These are phyloP conservation scores for Icerya purchasi DNA, from an alignment of 2,888 invertebrate genomes.

Conservation along the genomic window DNA sequence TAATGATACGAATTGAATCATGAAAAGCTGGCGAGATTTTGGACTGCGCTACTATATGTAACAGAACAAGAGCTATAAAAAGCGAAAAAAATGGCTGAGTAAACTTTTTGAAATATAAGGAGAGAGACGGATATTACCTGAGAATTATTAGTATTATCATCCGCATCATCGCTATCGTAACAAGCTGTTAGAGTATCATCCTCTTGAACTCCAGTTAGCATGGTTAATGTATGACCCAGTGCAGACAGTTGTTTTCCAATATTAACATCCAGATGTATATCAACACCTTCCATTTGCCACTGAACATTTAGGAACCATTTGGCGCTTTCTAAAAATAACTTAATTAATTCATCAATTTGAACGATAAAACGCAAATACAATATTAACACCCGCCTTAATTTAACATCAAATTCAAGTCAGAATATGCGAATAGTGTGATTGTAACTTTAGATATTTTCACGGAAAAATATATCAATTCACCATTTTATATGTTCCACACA, in stretches of 20 bases:
- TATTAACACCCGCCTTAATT: neutral
- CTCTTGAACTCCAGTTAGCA: constrained; percentile 74
- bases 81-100: too few relatives aligned
- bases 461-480: too few relatives aligned
- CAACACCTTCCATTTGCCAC: constrained; percentile 99
- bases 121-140: too few relatives aligned
- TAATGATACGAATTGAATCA: too few relatives aligned
- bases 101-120: too few relatives aligned
- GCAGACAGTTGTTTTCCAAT: constrained; percentile 90
- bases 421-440: too few relatives aligned
- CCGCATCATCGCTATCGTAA: constrained; percentile 54
- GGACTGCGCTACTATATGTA: too few relatives aligned
- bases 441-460: too few relatives aligned
- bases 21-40: too few relatives aligned
- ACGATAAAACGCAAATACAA: neutral
- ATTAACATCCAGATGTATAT: constrained; percentile 84
- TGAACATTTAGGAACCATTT: constrained; percentile 96
- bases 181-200: constrained; percentile 48
- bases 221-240: constrained; percentile 82
- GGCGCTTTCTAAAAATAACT: constrained; percentile 51
- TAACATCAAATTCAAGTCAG: too few relatives aligned
- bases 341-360: constrained; percentile 17
- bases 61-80: too few relatives aligned
- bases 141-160: constrained; percentile 24
- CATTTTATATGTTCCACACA: too few relatives aligned